Conservation (phyloP, 2,797 vertebrate genomes). For the Chelmon rostratus region DNA sequence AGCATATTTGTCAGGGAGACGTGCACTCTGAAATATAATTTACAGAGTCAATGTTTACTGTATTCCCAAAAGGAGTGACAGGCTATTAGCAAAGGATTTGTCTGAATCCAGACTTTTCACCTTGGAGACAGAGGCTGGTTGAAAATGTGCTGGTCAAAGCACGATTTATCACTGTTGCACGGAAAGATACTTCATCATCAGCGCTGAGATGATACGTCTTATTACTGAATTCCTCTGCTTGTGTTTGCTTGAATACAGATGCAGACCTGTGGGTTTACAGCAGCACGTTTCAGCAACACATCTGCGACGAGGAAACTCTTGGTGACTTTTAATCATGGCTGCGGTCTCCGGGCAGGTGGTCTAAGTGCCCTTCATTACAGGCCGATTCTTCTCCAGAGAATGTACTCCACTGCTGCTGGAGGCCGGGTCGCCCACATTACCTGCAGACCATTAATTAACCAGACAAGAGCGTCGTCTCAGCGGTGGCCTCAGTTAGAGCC, state of each 20-base stretch:
- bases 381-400: conserved; percentile 70
- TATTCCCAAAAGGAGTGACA: conserved; percentile 64
- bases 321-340: conserved; percentile 73
- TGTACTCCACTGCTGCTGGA: conserved; percentile 55
- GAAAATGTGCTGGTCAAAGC: conserved; percentile 41
- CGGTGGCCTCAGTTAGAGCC: conserved; percentile 60
- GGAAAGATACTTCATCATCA: conserved; percentile 50
- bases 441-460: conserved; percentile 79
- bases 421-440: conserved; percentile 66
- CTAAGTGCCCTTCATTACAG: conserved; percentile 76
- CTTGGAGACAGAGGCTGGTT: conserved; percentile 56
- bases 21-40: conserved; percentile 63
- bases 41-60: conserved; percentile 64
- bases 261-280: conserved; percentile 3
- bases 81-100: conserved; percentile 76
- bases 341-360: conserved; percentile 69
- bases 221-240: conserved; percentile 23
- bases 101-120: conserved; percentile 71
- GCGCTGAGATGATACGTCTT: conserved; percentile 40
- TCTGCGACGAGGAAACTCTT: conserved; percentile 57
- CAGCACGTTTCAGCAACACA: conserved; percentile 16
- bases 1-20: conserved; percentile 72
- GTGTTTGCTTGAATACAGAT: conserved; percentile 39
- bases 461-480: conserved; percentile 60
- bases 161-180: conserved; percentile 41